Evolutionary conservation across 2,888 invertebrate genomes (phyloP).

Genomic region (Harpagoxenus sublaevis): DNA sequence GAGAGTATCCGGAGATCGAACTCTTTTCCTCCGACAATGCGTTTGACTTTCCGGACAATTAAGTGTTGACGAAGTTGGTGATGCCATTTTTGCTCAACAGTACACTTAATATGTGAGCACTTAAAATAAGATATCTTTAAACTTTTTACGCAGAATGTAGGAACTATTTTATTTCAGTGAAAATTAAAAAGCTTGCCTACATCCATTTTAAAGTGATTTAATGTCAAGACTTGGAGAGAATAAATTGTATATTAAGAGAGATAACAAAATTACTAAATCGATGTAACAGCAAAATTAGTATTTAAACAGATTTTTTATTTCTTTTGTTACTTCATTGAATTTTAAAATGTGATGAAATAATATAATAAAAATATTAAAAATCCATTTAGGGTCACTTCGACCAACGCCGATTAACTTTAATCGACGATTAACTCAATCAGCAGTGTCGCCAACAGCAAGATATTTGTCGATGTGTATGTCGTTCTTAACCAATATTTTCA

Average conservation of each 20-base stretch:
- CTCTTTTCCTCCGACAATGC: slow-evolving; percentile 3
- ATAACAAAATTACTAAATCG: background rate
- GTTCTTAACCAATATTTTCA: too few species aligned
- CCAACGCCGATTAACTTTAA: too few species aligned
- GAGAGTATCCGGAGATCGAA: slow-evolving; percentile 8
- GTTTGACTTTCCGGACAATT: slow-evolving; percentile 40
- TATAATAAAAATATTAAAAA: slow-evolving; percentile 11
- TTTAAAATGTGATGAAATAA: background rate
- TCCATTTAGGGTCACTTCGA: too few species aligned
- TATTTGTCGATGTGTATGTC: too few species aligned
- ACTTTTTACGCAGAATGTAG: background rate
- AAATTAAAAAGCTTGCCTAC: background rate
- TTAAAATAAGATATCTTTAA: slow-evolving; percentile 17
- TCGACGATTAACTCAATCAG: too few species aligned
- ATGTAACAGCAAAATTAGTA: background rate
- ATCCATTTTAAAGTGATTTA: background rate
- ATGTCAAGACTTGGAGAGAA: background rate
- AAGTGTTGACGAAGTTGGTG: slow-evolving; percentile 35
- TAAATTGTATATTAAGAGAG: background rate
- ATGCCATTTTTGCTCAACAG: slow-evolving; percentile 10
- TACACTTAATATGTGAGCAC: background rate
- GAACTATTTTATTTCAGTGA: background rate
- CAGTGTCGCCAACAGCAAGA: too few species aligned
- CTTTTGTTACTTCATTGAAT: background rate
- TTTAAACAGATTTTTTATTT: background rate